Percentiles rank a stretch among this genome's conserved stretches.
Conservation (phyloP, 2,797 vertebrate species). For the Loris lydekkerianus region DNA sequence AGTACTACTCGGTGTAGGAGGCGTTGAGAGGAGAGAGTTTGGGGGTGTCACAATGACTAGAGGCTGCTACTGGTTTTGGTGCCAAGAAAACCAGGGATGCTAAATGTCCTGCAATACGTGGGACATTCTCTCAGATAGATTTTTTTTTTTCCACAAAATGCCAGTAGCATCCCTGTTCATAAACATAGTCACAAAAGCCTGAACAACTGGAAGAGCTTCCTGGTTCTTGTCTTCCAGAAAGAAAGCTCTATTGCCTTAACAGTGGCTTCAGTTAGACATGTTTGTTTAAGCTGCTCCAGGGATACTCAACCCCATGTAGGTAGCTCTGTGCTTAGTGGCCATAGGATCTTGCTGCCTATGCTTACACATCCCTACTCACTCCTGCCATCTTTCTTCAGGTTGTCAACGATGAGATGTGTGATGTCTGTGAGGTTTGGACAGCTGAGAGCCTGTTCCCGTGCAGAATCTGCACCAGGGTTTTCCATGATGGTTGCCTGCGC, state of each 20-base stretch:
- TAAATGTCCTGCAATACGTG: not conserved
- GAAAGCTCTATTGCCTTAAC: not conserved
- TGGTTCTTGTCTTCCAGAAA: constrained; percentile 21
- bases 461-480: constrained; percentile 94
- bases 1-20: not conserved
- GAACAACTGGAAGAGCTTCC: constrained; percentile 22
- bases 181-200: constrained; percentile 33
- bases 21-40: not conserved
- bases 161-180: constrained; percentile 20
- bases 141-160: constrained; percentile 47
- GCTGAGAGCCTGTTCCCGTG: constrained; percentile 97
- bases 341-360: not conserved
- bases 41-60: not conserved
- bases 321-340: not conserved
- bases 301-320: not conserved
- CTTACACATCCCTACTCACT: not conserved
- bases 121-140: constrained; percentile 17
- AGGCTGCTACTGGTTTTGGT: constrained; percentile 12
- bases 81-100: constrained; percentile 43
- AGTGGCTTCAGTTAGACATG: not conserved
- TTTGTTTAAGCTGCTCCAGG: not conserved
- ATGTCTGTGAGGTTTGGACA: constrained; percentile 98
- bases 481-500: constrained; percentile 96
- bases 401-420: constrained; percentile 95
- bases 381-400: constrained; percentile 89